Evolutionary conservation across 2,888 invertebrate species (phyloP).

Genomic region (Rapana venosa): DNA sequence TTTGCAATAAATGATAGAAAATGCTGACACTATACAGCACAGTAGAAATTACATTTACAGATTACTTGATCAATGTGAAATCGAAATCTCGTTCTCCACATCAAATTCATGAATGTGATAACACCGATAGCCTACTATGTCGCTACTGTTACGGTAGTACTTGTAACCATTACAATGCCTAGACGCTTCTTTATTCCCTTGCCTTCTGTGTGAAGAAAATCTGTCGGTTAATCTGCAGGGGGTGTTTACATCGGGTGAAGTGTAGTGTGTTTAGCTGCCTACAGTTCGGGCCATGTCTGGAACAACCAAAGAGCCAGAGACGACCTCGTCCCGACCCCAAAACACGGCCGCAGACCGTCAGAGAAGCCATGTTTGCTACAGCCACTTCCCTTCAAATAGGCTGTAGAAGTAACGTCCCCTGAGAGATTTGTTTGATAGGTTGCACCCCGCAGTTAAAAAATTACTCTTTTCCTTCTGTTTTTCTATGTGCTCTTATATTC

Average conservation of each 20-base stretch:
- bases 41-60: too few species aligned
- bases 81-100: too few species aligned
- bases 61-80: too few species aligned
- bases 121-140: too few species aligned
- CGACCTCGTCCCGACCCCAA: slow-evolving; percentile 18
- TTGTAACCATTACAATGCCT: too few species aligned
- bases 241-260: not conserved
- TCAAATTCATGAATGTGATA: too few species aligned
- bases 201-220: slow-evolving; percentile 4
- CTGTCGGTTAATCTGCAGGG: slow-evolving; percentile 1
- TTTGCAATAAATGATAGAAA: too few species aligned
- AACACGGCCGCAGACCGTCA: slow-evolving; percentile 33
- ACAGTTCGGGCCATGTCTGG: not conserved
- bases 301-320: not conserved
- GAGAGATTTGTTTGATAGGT: not conserved
- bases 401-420: not conserved
- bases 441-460: not conserved
- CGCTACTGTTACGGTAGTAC: too few species aligned
- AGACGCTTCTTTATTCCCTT: not conserved
- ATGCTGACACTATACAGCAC: too few species aligned
- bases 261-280: slow-evolving; percentile 28
- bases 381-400: slow-evolving; percentile 8
- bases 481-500: too few species aligned
- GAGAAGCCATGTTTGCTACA: slow-evolving; percentile 32
- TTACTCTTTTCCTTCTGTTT: too few species aligned